Percentiles rank a stretch among this genome's conserved stretches.
Evolutionary conservation across 2,113 vertebrate species (phyloP).

Genomic region (Holacanthus passer): DNA sequence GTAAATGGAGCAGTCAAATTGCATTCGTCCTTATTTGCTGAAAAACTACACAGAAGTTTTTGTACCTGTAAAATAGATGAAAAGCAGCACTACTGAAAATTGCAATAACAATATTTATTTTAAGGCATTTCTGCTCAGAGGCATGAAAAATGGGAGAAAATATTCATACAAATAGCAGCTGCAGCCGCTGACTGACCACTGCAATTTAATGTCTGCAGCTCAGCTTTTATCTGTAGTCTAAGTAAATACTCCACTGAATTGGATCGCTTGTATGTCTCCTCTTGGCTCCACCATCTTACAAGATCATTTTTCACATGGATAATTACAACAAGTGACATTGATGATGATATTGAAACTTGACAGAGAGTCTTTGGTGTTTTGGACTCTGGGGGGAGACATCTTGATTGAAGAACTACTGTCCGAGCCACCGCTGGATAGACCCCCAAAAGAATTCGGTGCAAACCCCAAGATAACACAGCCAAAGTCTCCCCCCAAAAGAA

Average conservation of each 20-base stretch:
- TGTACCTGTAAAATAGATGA: neutral
- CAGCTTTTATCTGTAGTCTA: neutral
- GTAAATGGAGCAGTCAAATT: too few species aligned
- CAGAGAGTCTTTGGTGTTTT: too few species aligned
- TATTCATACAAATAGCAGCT: neutral
- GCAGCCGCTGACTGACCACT: neutral
- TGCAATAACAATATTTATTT: neutral
- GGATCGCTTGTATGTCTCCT: neutral
- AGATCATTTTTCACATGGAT: neutral
- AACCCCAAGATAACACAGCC: too few species aligned
- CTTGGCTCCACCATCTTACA: neutral
- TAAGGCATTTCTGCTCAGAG: neutral
- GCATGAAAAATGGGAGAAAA: neutral
- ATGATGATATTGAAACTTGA: too few species aligned
- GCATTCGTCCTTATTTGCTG: too few species aligned
- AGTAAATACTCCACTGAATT: neutral
- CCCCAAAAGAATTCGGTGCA: too few species aligned
- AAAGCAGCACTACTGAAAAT: neutral
- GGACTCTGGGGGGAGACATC: too few species aligned
- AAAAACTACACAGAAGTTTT: neutral
- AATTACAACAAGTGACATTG: too few species aligned
- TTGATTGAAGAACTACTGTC: too few species aligned
- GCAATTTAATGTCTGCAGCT: neutral
- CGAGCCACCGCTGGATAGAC: too few species aligned
- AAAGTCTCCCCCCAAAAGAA: too few species aligned